Percentiles rank a stretch among this genome's conserved stretches.
Conservation (phyloP, 2,888 invertebrate species). For the Formica aserva region DNA sequence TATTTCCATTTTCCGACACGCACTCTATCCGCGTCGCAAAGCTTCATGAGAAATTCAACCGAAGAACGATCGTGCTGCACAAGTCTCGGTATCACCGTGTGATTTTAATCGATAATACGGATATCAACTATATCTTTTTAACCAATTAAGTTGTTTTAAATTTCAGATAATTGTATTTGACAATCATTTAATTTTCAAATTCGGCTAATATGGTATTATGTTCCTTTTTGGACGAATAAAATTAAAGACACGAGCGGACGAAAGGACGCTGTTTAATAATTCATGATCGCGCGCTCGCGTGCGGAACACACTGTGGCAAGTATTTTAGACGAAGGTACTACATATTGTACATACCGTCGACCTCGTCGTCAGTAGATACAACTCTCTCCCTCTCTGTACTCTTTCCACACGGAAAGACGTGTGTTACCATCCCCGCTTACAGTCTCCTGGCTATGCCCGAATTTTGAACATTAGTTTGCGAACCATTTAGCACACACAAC, state of each 20-base stretch:
- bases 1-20: conserved; percentile 71
- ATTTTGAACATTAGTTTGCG: conserved; percentile 78
- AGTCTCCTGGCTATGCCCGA: conserved; percentile 62
- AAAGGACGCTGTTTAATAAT: conserved; percentile 40
- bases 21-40: conserved; percentile 53
- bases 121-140: not conserved
- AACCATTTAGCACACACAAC: conserved; percentile 77
- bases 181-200: not conserved
- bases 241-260: conserved; percentile 25
- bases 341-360: conserved; percentile 3
- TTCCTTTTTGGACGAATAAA: not conserved
- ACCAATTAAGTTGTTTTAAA: not conserved
- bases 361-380: conserved; percentile 50
- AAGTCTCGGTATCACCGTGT: not conserved
- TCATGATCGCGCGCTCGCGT: conserved; percentile 23
- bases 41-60: conserved; percentile 15
- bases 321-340: conserved; percentile 30
- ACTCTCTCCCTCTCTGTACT: conserved; percentile 27
- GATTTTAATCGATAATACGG: conserved; percentile 1
- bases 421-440: conserved; percentile 40
- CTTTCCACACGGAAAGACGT: conserved; percentile 33
- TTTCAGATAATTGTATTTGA: not conserved
- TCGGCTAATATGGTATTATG: not conserved
- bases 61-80: not conserved
- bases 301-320: not conserved